phyloP scores from a whole-genome alignment of 2,113 vertebrate genomes.

The Apodemus speciosus region DNA sequence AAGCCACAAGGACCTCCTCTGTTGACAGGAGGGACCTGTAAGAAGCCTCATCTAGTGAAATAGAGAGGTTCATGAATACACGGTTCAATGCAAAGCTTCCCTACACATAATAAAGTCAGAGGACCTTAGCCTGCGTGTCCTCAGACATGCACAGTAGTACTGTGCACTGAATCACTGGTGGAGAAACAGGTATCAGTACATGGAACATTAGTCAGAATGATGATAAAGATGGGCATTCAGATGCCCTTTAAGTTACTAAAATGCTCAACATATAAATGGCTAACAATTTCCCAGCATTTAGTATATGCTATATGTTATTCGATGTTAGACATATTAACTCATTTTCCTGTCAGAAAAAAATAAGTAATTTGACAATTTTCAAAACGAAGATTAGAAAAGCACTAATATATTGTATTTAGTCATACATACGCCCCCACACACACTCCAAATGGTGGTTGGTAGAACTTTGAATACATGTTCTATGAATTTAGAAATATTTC shows the following conservation, averaged over 20 bases:
- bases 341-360: not conserved
- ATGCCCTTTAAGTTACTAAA: not conserved
- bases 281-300: not conserved
- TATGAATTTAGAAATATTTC: not conserved
- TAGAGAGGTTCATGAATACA: not conserved
- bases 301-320: not conserved
- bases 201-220: not conserved
- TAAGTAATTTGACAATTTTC: not conserved
- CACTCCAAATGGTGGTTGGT: not conserved
- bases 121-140: not conserved
- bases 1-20: not conserved
- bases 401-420: not conserved
- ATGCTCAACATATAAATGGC: not conserved
- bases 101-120: not conserved
- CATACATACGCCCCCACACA: not conserved
- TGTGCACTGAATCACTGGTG: fast-evolving
- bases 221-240: too few species aligned
- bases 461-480: not conserved
- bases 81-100: not conserved
- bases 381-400: not conserved
- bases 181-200: not conserved
- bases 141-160: too few species aligned
- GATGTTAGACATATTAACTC: not conserved
- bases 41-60: not conserved
- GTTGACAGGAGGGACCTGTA: not conserved